Conservation (phyloP, 2,888 invertebrate species). For the Ophion ellenae region DNA sequence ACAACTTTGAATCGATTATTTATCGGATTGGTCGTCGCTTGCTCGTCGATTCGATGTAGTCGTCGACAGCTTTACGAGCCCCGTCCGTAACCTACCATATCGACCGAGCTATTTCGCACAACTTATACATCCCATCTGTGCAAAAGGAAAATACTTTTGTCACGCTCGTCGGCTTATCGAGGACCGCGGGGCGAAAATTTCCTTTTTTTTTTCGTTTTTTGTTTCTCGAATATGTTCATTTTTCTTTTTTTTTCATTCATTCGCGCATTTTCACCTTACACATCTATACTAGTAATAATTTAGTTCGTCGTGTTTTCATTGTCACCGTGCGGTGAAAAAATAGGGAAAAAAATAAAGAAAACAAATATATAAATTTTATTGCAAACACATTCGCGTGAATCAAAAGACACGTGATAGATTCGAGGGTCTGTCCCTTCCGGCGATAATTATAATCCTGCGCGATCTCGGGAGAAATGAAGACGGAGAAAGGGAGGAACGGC, state of each 20-base stretch:
- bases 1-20: slow-evolving; percentile 58
- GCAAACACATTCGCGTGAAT: slow-evolving; percentile 6
- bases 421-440: slow-evolving; percentile 43
- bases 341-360: not conserved
- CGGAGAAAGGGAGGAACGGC: slow-evolving; percentile 13
- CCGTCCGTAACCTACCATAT: slow-evolving; percentile 33
- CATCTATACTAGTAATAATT: no score
- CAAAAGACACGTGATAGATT: slow-evolving; percentile 36
- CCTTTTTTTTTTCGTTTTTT: no score
- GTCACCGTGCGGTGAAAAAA: not conserved
- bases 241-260: no score
- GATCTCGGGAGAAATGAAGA: slow-evolving; percentile 11
- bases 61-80: slow-evolving; percentile 59
- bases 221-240: no score
- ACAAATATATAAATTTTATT: slow-evolving; percentile 5
- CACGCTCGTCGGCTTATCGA: slow-evolving; percentile 8
- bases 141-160: slow-evolving; percentile 21
- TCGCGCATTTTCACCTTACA: no score
- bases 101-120: slow-evolving; percentile 40
- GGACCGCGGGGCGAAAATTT: not conserved
- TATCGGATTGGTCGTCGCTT: slow-evolving; percentile 59
- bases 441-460: slow-evolving; percentile 53
- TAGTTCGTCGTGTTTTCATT: no score
- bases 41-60: slow-evolving; percentile 58
- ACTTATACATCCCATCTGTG: slow-evolving; percentile 6